Evolutionary conservation across 2,888 invertebrate genomes (phyloP).

Genomic region (Mayetiola destructor): DNA sequence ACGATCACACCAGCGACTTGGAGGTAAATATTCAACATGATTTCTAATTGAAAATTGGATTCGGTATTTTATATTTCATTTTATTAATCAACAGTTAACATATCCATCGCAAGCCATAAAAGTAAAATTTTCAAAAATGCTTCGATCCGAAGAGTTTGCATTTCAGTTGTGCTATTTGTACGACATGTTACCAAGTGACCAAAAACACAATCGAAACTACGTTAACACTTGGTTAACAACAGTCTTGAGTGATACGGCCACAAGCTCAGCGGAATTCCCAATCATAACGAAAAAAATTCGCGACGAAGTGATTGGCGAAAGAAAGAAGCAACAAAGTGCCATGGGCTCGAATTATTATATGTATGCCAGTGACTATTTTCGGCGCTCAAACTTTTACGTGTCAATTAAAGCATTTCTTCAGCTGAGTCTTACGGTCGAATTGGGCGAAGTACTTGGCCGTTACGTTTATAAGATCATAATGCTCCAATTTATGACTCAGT

Average conservation of each 20-base stretch:
- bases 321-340: not conserved
- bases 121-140: not conserved
- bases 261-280: not conserved
- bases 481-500: not conserved
- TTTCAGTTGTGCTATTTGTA: not conserved
- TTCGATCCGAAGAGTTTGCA: not conserved
- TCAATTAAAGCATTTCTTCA: not conserved
- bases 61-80: too few species aligned
- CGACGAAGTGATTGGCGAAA: not conserved
- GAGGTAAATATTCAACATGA: not conserved
- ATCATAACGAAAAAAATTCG: not conserved
- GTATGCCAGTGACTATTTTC: not conserved
- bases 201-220: not conserved
- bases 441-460: not conserved
- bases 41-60: not conserved
- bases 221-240: not conserved
- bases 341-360: too few species aligned
- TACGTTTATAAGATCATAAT: not conserved
- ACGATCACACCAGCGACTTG: not conserved
- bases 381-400: constrained; percentile 10
- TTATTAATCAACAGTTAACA: not conserved
- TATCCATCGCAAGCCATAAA: not conserved
- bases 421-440: not conserved
- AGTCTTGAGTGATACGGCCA: not conserved
- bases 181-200: not conserved